Base-by-base conservation (phyloP, 2,888 invertebrate genomes). In the Phengaris arion region DNA sequence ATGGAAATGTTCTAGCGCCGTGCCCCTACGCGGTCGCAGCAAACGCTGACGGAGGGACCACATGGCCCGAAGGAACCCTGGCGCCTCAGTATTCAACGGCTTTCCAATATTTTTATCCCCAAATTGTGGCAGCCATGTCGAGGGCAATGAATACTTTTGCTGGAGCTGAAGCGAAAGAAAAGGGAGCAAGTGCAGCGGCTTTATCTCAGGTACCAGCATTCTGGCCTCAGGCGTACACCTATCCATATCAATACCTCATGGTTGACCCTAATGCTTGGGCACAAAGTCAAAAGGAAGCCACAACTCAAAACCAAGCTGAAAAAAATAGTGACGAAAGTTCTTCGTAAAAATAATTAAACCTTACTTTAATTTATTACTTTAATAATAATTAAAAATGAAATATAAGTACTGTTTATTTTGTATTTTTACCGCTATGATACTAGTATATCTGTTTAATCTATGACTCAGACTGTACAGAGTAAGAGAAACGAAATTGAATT, bases 181-280 rank as follows among this genome's bases (percentile, higher is more conserved):
- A 88, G 13, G 82, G 83, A 57, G 78, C 79, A 2, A 84, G 81
- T 45, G 81, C 79, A 74, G 81, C 79, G 74, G 77, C 86, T 9
- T 83, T 85, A 69, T 72, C 85, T 68, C 35, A 35, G 2, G 76
- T 80, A 7, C 79, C 89, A 70, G 84, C 88, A 0, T 82, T 82
- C 76, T 92, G 91, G 90, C 84, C 90, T 3, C 81, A 85, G 68
- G 81, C 87, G 2, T 88, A 87, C 64, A 80, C 85, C 6, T 92
- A 91, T 79, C 89, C 93, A 1, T 87, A 88, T 69, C 87, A 85
- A 81, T 93, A 92, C 75, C 82, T 93, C 12, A 89, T 91, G 89
- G 83, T 92, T 70, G 90, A 90, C 77, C 92, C 93, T 7, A 84
- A 81, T 74, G 79, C 87, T 2, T 92, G 91, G 91, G 79, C 83